phyloP scores from a whole-genome alignment of 2,797 vertebrate species.

The Champsocephalus esox region DNA sequence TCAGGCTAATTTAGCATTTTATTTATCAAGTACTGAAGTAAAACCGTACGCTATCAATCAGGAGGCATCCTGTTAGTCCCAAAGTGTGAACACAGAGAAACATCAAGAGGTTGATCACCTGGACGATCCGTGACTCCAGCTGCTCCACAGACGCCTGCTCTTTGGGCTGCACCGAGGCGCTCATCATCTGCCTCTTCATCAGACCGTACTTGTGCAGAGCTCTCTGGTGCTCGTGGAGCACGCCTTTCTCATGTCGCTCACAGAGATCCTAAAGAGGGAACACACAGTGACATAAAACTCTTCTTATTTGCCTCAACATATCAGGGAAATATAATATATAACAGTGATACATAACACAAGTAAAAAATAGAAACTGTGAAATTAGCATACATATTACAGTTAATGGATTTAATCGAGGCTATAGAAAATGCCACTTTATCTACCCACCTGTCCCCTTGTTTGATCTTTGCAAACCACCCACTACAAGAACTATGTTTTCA shows the following conservation, averaged over 20 bases:
- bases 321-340: neutral
- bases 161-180: constrained; percentile 89
- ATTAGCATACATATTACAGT: constrained; percentile 13
- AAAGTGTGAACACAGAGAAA: neutral
- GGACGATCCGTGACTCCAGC: constrained; percentile 95
- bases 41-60: neutral
- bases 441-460: constrained; percentile 12
- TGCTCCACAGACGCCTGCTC: constrained; percentile 93
- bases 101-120: constrained; percentile 81
- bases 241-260: constrained; percentile 96
- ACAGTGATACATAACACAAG: neutral
- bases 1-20: neutral
- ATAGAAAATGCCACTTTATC: constrained; percentile 10
- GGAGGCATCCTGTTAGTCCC: neutral
- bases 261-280: constrained; percentile 89
- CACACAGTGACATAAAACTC: constrained; percentile 1
- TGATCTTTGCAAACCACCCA: constrained; percentile 15
- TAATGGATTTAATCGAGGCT: constrained; percentile 8
- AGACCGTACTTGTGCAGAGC: constrained; percentile 94
- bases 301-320: constrained; percentile 11
- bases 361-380: constrained; percentile 4
- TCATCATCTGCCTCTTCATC: constrained; percentile 98
- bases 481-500: constrained; percentile 1
- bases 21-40: neutral
- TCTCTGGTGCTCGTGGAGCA: constrained; percentile 95